Base-by-base conservation (phyloP, 37 sponge, comb jelly and placozoan species). In the Crambe crambe region DNA sequence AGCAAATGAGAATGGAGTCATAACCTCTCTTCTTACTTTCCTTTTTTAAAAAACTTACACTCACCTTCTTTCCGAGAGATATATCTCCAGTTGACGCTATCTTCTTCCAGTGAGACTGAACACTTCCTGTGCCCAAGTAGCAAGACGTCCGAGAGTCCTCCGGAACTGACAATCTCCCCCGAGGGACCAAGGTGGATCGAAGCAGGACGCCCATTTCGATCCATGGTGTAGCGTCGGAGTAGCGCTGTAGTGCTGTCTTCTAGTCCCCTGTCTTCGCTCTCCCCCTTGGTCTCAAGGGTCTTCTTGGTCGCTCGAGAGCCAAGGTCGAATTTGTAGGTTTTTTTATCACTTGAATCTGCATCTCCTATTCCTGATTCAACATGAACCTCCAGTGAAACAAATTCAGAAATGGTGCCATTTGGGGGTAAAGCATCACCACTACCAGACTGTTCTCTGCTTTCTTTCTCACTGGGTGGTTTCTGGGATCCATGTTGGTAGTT, bases 21-120 rank as follows among this genome's bases (percentile, higher is more conserved):
- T 51, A 15, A 9, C 54, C 9, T 9, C 9, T 51, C 15, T 15
- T n/a, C n/a, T n/a, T 63, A 76, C 68, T n/a, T n/a, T n/a, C n/a
- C n/a, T n/a, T n/a, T n/a, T n/a, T n/a, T n/a, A n/a, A n/a, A n/a
- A n/a, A n/a, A n/a, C n/a, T n/a, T n/a, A n/a, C n/a, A n/a, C 70
- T 57, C 41, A 83, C 82, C 34, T 41, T 32, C 29, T 56, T 56
- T 74, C 47, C 69, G 75, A 64, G 34, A 69, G 21, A 58, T 43
- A 20, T 23, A 60, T 22, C 23, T 20, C 85, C 85, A 84, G 44
- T 10, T 69, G 4, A 84, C 58, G 42, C 56, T n/a, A 22, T 84
- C 85, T 20, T 84, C 85, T 69, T 76, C 77, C 20, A 84, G 62
- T 17, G 43, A 66, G 70, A 84, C 85, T 21, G 47, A 30, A 42